These are phyloP conservation scores for Gyps fulvus DNA, from an alignment of 2,113 vertebrate genomes.

Conservation along the genomic window DNA sequence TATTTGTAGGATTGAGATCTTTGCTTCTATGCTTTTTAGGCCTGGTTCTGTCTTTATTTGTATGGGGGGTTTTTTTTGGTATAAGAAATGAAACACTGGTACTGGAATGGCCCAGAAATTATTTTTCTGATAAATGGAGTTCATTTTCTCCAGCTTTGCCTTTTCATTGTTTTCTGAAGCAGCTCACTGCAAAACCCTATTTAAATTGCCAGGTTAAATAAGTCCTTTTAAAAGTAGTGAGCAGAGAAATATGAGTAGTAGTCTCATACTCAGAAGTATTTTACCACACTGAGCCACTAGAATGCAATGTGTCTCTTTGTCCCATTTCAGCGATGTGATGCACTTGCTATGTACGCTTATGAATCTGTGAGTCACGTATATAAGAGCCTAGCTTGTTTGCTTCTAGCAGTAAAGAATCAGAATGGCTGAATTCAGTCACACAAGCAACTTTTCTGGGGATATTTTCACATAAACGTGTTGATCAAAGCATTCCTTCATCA, in stretches of 20 bases:
- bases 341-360: background rate
- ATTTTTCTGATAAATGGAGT: background rate
- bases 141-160: background rate
- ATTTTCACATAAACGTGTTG: background rate
- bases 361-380: slow-evolving; percentile 10
- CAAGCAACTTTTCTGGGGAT: background rate
- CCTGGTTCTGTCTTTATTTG: background rate
- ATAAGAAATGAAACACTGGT: background rate
- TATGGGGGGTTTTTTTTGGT: background rate
- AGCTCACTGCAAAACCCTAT: background rate
- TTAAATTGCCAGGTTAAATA: background rate
- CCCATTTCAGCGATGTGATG: background rate
- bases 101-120: background rate
- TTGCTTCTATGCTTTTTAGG: background rate
- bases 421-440: background rate
- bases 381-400: background rate
- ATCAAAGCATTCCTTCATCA: background rate
- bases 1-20: background rate
- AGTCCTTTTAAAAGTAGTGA: background rate
- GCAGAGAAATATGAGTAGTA: background rate
- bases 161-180: background rate
- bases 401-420: background rate
- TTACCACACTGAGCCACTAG: slow-evolving; percentile 48
- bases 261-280: background rate
- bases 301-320: slow-evolving; percentile 60